A percentile compares a stretch with the other conserved stretches of the same genome.
phyloP scores from a whole-genome alignment of 1,140 invertebrate species.

The Philopotamus ludificatus region DNA sequence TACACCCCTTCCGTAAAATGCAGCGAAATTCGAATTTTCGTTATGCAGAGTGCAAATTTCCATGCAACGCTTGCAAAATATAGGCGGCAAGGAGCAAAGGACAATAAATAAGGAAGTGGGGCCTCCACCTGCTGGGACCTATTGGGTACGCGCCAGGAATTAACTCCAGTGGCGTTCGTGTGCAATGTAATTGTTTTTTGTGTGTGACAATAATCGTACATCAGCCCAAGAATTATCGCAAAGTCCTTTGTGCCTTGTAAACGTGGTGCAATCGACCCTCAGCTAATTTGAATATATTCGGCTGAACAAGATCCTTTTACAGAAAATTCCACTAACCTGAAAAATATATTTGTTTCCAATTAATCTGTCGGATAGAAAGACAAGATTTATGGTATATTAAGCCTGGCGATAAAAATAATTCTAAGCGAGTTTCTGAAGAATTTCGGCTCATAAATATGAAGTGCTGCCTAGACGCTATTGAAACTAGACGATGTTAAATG shows the following conservation, averaged over 20 bases:
- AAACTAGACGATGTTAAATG: not conserved
- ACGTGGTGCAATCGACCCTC: not conserved
- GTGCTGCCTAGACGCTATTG: not conserved
- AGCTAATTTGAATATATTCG: not conserved
- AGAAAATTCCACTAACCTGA: no score
- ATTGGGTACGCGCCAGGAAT: slow-evolving; percentile 20
- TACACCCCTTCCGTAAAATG: no score
- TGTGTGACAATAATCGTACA: slow-evolving; percentile 38
- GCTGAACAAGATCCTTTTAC: not conserved
- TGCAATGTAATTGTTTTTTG: slow-evolving; percentile 37
- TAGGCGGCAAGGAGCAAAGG: not conserved
- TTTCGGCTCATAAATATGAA: not conserved
- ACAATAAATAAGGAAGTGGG: slow-evolving; percentile 9
- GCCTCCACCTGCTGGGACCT: not conserved
- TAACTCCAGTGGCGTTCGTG: slow-evolving; percentile 23
- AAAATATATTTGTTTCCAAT: not conserved
- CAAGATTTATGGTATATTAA: no score
- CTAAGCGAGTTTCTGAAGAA: not conserved
- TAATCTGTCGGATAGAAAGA: not conserved
- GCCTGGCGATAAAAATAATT: not conserved
- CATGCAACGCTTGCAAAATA: no score
- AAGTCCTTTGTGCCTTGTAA: slow-evolving; percentile 1
- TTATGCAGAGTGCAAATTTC: no score
- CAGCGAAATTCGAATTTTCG: no score
- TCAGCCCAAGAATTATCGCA: slow-evolving; percentile 29